These are phyloP conservation scores for Cetonia aurata DNA, from an alignment of 2,888 invertebrate species.

Conservation along the genomic window DNA sequence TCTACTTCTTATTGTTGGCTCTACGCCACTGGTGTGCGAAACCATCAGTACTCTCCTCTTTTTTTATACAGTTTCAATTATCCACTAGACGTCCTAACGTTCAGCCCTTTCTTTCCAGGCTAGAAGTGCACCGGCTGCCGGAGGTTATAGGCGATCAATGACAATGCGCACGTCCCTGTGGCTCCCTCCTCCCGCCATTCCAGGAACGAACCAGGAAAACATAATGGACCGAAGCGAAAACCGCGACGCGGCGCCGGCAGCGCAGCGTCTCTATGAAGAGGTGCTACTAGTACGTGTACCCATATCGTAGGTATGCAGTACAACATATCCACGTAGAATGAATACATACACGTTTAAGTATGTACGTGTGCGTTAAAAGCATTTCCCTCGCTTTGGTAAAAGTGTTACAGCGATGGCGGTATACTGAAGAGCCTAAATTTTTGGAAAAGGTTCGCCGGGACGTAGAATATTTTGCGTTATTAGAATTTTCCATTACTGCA, in stretches of 20 bases:
- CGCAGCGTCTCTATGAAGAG: neutral
- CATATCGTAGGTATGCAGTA: neutral
- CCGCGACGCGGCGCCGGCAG: constrained; percentile 45
- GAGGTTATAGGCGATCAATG: constrained; percentile 50
- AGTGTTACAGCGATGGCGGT: constrained; percentile 25
- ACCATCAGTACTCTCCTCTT: neutral
- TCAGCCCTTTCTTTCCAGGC: constrained; percentile 6
- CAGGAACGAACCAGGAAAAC: constrained; percentile 44
- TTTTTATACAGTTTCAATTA: constrained; percentile 44
- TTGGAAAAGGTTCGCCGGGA: constrained; percentile 13
- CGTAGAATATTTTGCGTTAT: constrained; percentile 18
- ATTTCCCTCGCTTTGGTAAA: constrained; percentile 31
- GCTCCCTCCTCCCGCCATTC: constrained; percentile 42
- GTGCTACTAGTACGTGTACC: neutral
- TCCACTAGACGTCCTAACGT: constrained; percentile 25
- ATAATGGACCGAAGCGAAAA: constrained; percentile 49
- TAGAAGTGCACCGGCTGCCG: constrained; percentile 35
- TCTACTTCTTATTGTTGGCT: neutral
- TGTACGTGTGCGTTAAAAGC: constrained; percentile 44
- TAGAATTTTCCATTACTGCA: constrained; percentile 34
- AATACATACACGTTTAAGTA: neutral
- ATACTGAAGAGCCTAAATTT: constrained; percentile 28
- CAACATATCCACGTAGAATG: too few relatives aligned
- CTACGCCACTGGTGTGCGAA: neutral
- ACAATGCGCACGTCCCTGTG: constrained; percentile 47